Conservation (phyloP, 2,888 invertebrate species). For the Drosophila macrospina region DNA sequence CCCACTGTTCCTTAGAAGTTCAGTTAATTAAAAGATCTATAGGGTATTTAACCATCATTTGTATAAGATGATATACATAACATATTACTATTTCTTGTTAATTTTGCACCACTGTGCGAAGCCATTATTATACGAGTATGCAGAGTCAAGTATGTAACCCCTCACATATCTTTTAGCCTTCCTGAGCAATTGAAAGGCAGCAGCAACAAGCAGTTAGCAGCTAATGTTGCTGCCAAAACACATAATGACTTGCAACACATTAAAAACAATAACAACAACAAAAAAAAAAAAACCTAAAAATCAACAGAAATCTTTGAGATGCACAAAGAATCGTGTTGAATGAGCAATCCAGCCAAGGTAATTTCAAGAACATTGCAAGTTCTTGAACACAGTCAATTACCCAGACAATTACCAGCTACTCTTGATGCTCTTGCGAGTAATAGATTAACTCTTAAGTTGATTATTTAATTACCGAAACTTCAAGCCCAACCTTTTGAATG, state of each 20-base stretch:
- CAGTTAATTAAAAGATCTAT: not conserved
- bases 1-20: too few species aligned
- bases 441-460: slow-evolving; percentile 11
- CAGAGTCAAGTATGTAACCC: slow-evolving; percentile 45
- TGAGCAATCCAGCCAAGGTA: slow-evolving; percentile 49
- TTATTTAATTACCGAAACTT: slow-evolving; percentile 8
- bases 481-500: slow-evolving; percentile 19
- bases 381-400: slow-evolving; percentile 63
- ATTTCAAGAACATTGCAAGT: slow-evolving; percentile 56
- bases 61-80: not conserved
- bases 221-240: slow-evolving; percentile 52
- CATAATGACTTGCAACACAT: slow-evolving; percentile 52
- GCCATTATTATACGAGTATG: slow-evolving; percentile 5
- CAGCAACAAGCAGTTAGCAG: slow-evolving; percentile 28
- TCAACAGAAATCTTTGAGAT: slow-evolving; percentile 28
- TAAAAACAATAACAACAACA: slow-evolving; percentile 9
- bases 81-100: too few species aligned
- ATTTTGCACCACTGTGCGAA: slow-evolving; percentile 37
- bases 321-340: slow-evolving; percentile 57
- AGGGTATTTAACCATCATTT: not conserved
- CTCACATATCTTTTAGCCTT: slow-evolving; percentile 44
- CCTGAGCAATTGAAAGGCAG: slow-evolving; percentile 43
- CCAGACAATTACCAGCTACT: slow-evolving; percentile 45
- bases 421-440: slow-evolving; percentile 2
- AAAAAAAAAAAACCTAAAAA: slow-evolving; percentile 3